These are phyloP conservation scores for Heteromyza rotundicornis DNA, from an alignment of 2,888 invertebrate genomes.

Conservation along the genomic window DNA sequence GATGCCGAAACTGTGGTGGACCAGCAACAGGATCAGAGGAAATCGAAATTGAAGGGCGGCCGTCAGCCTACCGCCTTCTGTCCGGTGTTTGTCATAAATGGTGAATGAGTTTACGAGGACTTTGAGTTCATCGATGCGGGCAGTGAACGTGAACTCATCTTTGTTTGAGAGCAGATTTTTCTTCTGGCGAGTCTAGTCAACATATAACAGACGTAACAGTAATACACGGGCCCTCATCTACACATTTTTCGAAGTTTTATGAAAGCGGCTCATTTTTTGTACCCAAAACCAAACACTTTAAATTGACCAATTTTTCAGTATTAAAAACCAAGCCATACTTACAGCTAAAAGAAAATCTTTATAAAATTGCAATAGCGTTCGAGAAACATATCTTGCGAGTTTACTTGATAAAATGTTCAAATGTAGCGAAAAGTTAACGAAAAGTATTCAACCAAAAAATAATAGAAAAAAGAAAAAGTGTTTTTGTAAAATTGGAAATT, in stretches of 20 bases:
- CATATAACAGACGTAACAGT: not conserved
- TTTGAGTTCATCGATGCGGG: slow-evolving; percentile 58
- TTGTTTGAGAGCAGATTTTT: slow-evolving; percentile 37
- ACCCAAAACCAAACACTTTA: slow-evolving; percentile 18
- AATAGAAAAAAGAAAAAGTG: too few relatives aligned
- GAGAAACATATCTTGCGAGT: slow-evolving; percentile 25
- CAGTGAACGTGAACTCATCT: slow-evolving; percentile 53
- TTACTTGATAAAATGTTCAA: slow-evolving; percentile 23
- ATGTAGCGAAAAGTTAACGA: slow-evolving; percentile 1
- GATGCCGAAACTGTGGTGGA: slow-evolving; percentile 27
- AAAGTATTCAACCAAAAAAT: not conserved
- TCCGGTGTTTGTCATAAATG: slow-evolving; percentile 57
- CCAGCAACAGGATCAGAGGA: slow-evolving; percentile 19
- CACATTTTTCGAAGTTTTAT: too few relatives aligned
- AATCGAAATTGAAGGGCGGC: slow-evolving; percentile 33
- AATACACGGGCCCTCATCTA: not conserved
- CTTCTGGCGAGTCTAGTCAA: not conserved
- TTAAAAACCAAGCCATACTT: slow-evolving; percentile 10
- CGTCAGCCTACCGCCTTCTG: slow-evolving; percentile 47
- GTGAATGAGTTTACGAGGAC: slow-evolving; percentile 60
- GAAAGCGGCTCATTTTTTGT: not conserved
- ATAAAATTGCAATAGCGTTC: slow-evolving; percentile 3
- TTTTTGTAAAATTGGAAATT: too few relatives aligned
- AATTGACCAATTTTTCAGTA: slow-evolving; percentile 23
- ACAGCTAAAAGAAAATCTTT: too few relatives aligned